Evolutionary conservation across 2,888 invertebrate genomes (phyloP), one percentile per base, ranked within the genome.

Genomic region (Rhamnusium bicolor): DNA sequence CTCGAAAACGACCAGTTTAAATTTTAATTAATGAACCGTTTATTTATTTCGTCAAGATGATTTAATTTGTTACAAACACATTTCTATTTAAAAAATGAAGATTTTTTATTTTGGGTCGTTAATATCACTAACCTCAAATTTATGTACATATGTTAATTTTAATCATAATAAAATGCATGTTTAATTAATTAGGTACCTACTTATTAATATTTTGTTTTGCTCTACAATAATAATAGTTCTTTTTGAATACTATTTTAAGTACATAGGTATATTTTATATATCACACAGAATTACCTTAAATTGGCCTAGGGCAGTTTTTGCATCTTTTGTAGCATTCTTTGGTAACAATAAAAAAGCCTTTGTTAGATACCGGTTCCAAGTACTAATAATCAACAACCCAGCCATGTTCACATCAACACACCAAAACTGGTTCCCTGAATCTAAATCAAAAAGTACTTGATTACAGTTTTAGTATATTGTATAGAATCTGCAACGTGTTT

Each of bases 291-390:
- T 40, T 40, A 14, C 40, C 40, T 40, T n/a, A 40, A 40, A 40
- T 40, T 40, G 40, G 40, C 40, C 40, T 1, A 40, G 40, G 40
- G 40, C 40, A 40, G 40, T 40, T 10, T n/a, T 40, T n/a, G 40
- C 40, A 3, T 40, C 40, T 12, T 40, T n/a, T n/a, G n/a, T n/a
- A 40, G 40, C 40, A 40, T 40, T 10, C n/a, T 40, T 40, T 40
- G 40, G 10, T 40, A n/a, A 40, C 40, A 40, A 10, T 40, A 40
- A 40, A n/a, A 12, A 32, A 4, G 18, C 16, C 47, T 84, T 84
- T 84, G 83, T 84, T 81, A 81, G 81, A 81, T 85, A 85, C 85
- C 84, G 85, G 85, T 86, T 85, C 82, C 81, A 81, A 69, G 75
- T 68, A 72, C 62, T 82, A 81, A 76, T 53, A 65, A 65, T 65